Conservation (phyloP, 2,888 invertebrate species). For the Dorcus parallelipipedus region DNA sequence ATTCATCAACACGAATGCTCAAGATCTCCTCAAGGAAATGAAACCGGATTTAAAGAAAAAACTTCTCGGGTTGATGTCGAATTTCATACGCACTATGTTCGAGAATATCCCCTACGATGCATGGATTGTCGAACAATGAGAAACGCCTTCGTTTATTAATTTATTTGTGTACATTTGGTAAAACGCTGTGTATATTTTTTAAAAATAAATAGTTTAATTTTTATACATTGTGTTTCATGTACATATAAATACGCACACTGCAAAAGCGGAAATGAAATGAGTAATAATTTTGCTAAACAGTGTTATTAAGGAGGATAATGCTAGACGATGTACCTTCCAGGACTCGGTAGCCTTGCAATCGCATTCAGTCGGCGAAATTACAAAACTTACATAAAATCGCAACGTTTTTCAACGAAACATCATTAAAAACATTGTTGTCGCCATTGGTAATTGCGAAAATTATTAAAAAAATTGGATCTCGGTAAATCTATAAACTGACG, state of each 20-base stretch:
- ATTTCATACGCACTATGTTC: conserved; percentile 73
- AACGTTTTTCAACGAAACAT: too few relatives aligned
- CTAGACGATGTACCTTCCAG: too few relatives aligned
- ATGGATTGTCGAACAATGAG: conserved; percentile 55
- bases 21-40: conserved; percentile 82
- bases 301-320: too few relatives aligned
- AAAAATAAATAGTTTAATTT: conserved; percentile 1
- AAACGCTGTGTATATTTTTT: conserved; percentile 3
- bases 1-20: conserved; percentile 83
- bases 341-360: too few relatives aligned
- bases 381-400: too few relatives aligned
- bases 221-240: not conserved
- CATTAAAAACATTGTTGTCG: too few relatives aligned
- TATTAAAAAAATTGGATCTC: too few relatives aligned
- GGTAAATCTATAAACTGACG: too few relatives aligned
- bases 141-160: not conserved
- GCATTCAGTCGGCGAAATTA: too few relatives aligned
- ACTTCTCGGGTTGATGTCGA: conserved; percentile 69
- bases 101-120: conserved; percentile 74
- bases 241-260: not conserved
- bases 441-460: too few relatives aligned
- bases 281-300: too few relatives aligned
- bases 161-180: not conserved
- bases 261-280: too few relatives aligned
- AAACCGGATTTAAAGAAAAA: conserved; percentile 78